These are phyloP conservation scores for Pomatostomus ruficeps DNA, from an alignment of 2,113 vertebrate genomes.

Conservation along the genomic window DNA sequence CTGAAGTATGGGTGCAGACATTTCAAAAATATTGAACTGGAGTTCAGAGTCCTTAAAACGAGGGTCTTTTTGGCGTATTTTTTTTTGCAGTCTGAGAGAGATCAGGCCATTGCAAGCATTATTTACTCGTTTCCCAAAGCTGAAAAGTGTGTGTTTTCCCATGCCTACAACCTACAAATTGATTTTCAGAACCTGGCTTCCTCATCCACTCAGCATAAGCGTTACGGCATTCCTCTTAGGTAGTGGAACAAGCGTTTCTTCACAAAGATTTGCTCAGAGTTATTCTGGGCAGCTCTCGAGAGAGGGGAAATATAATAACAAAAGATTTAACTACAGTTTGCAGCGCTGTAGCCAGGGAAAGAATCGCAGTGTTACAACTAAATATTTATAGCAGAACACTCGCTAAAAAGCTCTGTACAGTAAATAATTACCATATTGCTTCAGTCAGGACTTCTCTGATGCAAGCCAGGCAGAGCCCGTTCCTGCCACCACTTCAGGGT, in stretches of 20 bases:
- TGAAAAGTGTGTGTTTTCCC: neutral
- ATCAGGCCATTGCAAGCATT: neutral
- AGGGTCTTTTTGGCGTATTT: neutral
- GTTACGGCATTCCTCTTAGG: neutral
- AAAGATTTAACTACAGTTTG: neutral
- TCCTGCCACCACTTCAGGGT: neutral
- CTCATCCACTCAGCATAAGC: neutral
- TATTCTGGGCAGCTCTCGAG: neutral
- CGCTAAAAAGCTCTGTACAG: neutral
- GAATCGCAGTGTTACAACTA: neutral
- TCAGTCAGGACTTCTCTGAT: neutral
- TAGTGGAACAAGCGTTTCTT: neutral
- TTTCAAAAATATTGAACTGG: neutral
- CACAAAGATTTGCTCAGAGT: neutral
- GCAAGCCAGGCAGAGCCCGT: neutral
- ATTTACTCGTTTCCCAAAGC: neutral
- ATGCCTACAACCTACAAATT: neutral
- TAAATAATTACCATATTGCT: conserved; percentile 20
- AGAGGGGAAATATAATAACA: neutral
- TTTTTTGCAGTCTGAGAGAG: neutral
- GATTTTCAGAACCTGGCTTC: neutral
- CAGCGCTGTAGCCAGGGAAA: neutral
- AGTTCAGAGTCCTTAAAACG: neutral
- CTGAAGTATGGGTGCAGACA: neutral
- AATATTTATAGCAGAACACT: conserved; percentile 4